Base-by-base conservation (phyloP, 2,888 invertebrate genomes). In the Lapara coniferarum region DNA sequence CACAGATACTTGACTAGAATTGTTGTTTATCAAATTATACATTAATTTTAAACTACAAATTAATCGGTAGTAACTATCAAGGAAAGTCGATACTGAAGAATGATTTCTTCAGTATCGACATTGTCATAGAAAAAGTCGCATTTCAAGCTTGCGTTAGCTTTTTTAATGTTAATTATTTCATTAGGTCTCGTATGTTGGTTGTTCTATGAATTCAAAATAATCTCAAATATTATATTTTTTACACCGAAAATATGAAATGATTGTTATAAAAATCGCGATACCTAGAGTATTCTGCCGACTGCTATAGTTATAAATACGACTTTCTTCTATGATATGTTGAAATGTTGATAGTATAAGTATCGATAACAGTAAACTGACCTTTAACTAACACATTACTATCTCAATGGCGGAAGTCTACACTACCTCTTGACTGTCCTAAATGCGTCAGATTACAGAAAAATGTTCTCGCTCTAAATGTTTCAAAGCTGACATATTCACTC, bases 1-100 rank as follows among this genome's bases (percentile, higher is more conserved):
- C 63, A 63, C 63, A 49, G 19, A 63, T 63, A 55, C 55, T 19
- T 10, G 63, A 63, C 46, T 63, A 63, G 46, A 19, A 49, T 13
- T 13, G 13, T 19, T 16, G 37, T n/a, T 44, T 12, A 49, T 13
- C 63, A 63, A 63, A 19, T 63, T 13, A 49, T 49, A 46, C 1
- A 7, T 2, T 10, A 44, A 59, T n/a, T 44, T 10, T 46, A 49
- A 12, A 6, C 49, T 63, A 63, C 46, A 63, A 49, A 44, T n/a
- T 12, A 12, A 59, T 46, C 16, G 12, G 59, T 46, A 59, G 46
- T 46, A 44, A 4, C 16, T 16, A n/a, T 16, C 13, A 37, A 16
- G 6, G 4, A 19, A 16, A 57, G 14, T 58, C 12, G 13, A 5
- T 49, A 49, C 16, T 63, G 16, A 63, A 63, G 25, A 25, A 25